phyloP scores from a whole-genome alignment of 2,888 invertebrate genomes.

The Diloba caeruleocephala region DNA sequence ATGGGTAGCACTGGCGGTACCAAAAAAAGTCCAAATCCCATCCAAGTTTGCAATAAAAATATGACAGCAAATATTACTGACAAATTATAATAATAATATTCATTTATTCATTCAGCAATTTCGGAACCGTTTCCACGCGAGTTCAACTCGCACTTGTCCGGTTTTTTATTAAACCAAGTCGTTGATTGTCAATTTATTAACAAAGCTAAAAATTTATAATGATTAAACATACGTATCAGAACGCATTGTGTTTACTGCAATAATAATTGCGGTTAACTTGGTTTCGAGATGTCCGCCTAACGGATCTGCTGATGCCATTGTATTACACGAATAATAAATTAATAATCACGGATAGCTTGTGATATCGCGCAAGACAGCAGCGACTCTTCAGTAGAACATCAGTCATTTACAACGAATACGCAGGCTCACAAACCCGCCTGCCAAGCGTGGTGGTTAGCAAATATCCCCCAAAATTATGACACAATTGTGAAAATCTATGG shows the following conservation, averaged over 20 bases:
- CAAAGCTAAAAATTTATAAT: not conserved
- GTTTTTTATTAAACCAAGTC: too few relatives aligned
- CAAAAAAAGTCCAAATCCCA: slow-evolving; percentile 56
- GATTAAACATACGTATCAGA: slow-evolving; percentile 55
- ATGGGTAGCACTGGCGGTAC: slow-evolving; percentile 56
- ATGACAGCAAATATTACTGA: slow-evolving; percentile 57
- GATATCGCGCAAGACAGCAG: slow-evolving; percentile 19
- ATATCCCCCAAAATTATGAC: too few relatives aligned
- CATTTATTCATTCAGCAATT: too few relatives aligned
- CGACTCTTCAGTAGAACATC: too few relatives aligned
- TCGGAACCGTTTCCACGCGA: too few relatives aligned
- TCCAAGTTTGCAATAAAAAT: slow-evolving; percentile 57
- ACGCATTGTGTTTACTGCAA: slow-evolving; percentile 52
- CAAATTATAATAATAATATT: slow-evolving; percentile 57
- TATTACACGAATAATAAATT: slow-evolving; percentile 51
- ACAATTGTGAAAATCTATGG: too few relatives aligned
- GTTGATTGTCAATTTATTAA: too few relatives aligned
- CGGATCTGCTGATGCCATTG: slow-evolving; percentile 60
- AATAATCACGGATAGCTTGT: slow-evolving; percentile 27
- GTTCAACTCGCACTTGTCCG: too few relatives aligned
- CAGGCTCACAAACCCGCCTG: too few relatives aligned
- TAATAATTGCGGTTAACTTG: slow-evolving; percentile 65
- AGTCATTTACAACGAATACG: too few relatives aligned
- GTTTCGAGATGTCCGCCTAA: slow-evolving; percentile 59
- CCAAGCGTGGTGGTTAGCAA: too few relatives aligned